phyloP scores from a whole-genome alignment of 2,113 vertebrate genomes.

The Silurus meridionalis region DNA sequence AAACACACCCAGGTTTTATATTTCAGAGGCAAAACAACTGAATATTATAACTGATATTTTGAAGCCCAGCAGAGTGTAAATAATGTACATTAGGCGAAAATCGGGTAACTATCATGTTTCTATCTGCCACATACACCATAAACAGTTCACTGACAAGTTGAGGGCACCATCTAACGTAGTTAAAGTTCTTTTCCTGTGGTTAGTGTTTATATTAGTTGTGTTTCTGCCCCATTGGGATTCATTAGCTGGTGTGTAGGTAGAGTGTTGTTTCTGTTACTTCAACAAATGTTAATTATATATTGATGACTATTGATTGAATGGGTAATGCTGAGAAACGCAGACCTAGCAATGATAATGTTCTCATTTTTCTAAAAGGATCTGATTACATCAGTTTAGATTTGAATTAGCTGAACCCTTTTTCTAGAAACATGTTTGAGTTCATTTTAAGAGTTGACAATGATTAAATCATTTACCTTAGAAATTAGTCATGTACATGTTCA shows the following conservation, averaged over 20 bases:
- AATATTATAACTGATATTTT: neutral
- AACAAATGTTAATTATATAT: neutral
- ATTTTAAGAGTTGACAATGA: neutral
- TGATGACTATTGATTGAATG: neutral
- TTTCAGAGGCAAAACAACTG: neutral
- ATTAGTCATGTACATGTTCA: neutral
- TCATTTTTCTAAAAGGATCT: neutral
- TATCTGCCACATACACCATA: neutral
- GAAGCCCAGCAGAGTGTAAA: neutral
- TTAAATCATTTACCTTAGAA: neutral
- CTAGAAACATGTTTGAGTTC: neutral
- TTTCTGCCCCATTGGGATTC: neutral
- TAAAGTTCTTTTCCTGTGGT: neutral
- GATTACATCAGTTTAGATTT: neutral
- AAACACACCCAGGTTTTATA: neutral
- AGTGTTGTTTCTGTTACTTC: neutral
- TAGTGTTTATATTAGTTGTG: neutral
- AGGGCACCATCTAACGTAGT: neutral
- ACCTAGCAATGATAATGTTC: neutral
- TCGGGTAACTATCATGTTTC: neutral
- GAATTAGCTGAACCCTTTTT: neutral
- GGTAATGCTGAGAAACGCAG: neutral
- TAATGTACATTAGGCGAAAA: neutral
- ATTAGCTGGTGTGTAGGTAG: neutral
- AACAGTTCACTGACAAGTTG: neutral